These are phyloP conservation scores for Drosophila koepferae DNA, from an alignment of 2,888 invertebrate genomes.

Conservation along the genomic window DNA sequence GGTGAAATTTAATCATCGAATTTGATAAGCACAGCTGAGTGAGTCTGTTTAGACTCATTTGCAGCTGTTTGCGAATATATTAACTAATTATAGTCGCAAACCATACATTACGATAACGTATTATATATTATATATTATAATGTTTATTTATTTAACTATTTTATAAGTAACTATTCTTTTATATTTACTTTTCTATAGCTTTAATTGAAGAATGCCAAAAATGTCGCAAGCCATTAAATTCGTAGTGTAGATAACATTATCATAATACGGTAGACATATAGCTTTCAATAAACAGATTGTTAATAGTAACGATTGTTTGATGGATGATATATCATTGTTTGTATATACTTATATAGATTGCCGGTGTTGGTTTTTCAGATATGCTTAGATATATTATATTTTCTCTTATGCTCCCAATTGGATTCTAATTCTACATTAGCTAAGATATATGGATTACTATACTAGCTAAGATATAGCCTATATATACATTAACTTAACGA, in stretches of 20 bases:
- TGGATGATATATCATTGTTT: background rate
- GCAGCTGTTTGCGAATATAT: constrained; percentile 2
- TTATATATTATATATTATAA: background rate
- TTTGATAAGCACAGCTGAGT: constrained; percentile 36
- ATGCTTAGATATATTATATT: no score
- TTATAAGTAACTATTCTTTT: background rate
- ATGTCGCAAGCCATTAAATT: background rate
- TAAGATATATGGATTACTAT: no score
- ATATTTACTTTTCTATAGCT: background rate
- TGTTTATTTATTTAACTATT: background rate
- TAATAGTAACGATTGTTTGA: background rate
- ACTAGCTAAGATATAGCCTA: no score
- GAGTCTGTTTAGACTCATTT: background rate
- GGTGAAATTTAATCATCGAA: constrained; percentile 49
- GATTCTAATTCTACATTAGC: no score
- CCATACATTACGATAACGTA: constrained; percentile 13
- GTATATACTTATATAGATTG: no score
- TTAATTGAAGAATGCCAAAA: background rate
- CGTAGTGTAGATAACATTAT: background rate
- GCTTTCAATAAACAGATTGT: background rate
- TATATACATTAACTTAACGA: no score
- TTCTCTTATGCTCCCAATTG: no score
- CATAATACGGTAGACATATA: background rate
- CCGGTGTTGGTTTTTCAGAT: no score
- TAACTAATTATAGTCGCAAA: constrained; percentile 23